Base-by-base conservation (phyloP, 1,140 invertebrate genomes). In the Zaprionus camerounensis region DNA sequence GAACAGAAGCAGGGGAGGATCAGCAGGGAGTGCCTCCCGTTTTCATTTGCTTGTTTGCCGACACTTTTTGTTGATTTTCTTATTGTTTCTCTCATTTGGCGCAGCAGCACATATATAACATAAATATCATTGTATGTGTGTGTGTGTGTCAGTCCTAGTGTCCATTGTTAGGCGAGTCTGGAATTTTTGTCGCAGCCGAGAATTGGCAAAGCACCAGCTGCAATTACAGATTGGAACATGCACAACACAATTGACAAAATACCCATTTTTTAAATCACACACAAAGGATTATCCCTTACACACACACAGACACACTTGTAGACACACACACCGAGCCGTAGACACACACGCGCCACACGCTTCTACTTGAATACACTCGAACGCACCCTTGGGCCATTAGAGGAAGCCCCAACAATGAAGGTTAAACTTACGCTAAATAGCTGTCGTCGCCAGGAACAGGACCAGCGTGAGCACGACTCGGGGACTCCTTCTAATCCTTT, bases 361-460 rank as follows among this genome's bases (percentile, higher is more conserved):
- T 73, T 72, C 64, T 64, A 62, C 76, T 76, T 69, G 71, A 81
- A 62, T 71, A 61, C 76, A 62, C 63, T 24, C 34, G 38, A 44
- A 58, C 71, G 57, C 58, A 71, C 73, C 63, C 74, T 24, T 72
- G 9, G 55, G 34, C 64, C 46, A 73, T 58, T 55, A 80, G 70
- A 80, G 70, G 85, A 90, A 90, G 85, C 85, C 85, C 51, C 86
- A 90, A 81, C 75, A 76, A 90, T 82, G 85, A 90, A 91, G 85
- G 85, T 90, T 90, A 90, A 88, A 78, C 85, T 90, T 81, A 73
- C 75, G 82, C 67, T 90, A 91, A 90, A 91, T 84, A 81, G 70
- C 71, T 76, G 64, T 64, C 73, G 64, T 65, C 53, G 65, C 62
- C 81, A 55, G 38, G 36, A 34, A 12, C 53, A 56, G 12, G 24